Conservation (phyloP, 2,888 invertebrate genomes). For the Stratiomys singularior region DNA sequence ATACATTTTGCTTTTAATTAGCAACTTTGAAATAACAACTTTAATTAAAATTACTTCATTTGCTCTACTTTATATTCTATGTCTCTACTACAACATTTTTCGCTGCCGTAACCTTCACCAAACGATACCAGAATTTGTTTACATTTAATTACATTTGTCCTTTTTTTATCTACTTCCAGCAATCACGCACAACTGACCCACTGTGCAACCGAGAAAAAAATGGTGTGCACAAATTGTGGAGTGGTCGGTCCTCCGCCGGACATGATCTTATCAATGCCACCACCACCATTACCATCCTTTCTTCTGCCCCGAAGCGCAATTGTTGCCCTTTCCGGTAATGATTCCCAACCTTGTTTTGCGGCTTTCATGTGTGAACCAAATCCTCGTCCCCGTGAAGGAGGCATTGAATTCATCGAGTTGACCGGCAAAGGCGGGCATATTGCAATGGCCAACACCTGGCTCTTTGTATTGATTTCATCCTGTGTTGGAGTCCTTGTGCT, state of each 20-base stretch:
- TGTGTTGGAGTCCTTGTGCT: constrained; percentile 83
- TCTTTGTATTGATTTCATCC: constrained; percentile 81
- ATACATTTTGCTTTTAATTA: no score
- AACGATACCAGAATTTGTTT: no score
- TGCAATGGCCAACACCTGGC: constrained; percentile 80
- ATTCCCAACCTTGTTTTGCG: constrained; percentile 74
- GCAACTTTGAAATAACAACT: no score
- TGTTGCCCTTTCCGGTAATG: constrained; percentile 66
- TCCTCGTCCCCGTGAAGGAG: constrained; percentile 69
- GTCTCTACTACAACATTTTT: no score
- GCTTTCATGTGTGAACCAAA: constrained; percentile 73
- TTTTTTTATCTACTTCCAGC: not conserved
- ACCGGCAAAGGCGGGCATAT: constrained; percentile 71
- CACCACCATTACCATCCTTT: constrained; percentile 84
- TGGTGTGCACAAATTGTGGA: constrained; percentile 58
- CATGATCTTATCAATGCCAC: constrained; percentile 83
- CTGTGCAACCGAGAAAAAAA: not conserved
- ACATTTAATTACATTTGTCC: no score
- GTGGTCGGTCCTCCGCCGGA: constrained; percentile 74
- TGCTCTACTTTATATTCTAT: no score
- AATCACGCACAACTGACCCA: constrained; percentile 22
- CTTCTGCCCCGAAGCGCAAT: constrained; percentile 67
- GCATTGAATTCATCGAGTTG: constrained; percentile 83
- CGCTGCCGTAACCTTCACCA: no score
- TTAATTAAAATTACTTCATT: no score